Percentiles rank a stretch among this genome's conserved stretches.
phyloP scores from a whole-genome alignment of 2,113 vertebrate species.

The Archocentrus centrarchus region DNA sequence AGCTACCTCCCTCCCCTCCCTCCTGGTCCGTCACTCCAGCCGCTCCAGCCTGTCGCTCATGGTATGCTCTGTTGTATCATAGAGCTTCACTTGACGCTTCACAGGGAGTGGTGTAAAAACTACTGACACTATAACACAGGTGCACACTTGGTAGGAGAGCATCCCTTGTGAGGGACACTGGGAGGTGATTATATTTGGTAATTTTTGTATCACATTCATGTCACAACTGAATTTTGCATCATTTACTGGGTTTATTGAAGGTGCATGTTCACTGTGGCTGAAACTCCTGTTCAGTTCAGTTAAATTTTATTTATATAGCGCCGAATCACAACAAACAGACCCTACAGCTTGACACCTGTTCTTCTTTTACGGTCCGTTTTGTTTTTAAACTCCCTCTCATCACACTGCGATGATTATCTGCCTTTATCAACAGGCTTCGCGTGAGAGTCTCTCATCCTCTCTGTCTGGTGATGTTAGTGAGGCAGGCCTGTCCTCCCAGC shows the following conservation, averaged over 20 bases:
- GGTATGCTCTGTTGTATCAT: conserved; percentile 55
- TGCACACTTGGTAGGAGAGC: not conserved
- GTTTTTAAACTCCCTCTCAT: not conserved
- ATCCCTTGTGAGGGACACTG: not conserved
- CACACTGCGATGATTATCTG: not conserved
- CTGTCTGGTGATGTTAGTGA: conserved; percentile 87
- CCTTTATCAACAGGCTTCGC: conserved; percentile 63
- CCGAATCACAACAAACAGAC: too few relatives aligned
- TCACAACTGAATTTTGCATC: not conserved
- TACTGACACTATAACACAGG: conserved; percentile 8
- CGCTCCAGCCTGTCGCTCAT: conserved; percentile 57
- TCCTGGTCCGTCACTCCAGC: conserved; percentile 78
- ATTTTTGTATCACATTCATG: too few relatives aligned
- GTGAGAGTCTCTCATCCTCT: conserved; percentile 79
- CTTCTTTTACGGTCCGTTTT: not conserved
- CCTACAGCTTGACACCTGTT: too few relatives aligned
- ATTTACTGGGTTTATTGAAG: conserved; percentile 17
- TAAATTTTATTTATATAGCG: too few relatives aligned
- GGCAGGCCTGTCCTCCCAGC: conserved; percentile 85
- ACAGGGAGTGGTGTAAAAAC: conserved; percentile 26
- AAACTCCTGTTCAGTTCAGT: not conserved
- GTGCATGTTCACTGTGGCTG: not conserved
- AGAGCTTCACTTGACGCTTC: not conserved
- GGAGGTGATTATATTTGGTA: conserved; percentile 19
- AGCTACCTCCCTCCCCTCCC: conserved; percentile 80